Conservation (phyloP, 2,888 invertebrate genomes). For the Diaperis boleti region DNA sequence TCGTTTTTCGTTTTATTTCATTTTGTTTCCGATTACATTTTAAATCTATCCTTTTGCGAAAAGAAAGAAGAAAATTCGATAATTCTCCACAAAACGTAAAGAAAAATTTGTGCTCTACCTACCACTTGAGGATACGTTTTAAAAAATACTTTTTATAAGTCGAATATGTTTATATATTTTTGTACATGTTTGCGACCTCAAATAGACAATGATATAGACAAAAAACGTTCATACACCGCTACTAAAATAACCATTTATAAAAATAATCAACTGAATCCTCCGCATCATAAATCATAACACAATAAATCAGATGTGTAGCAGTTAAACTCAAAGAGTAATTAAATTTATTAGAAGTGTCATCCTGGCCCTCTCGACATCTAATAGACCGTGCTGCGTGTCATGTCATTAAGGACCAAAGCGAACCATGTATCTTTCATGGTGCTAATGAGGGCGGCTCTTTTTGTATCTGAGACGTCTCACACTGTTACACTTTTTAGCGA, state of each 20-base stretch:
- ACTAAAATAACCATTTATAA: conserved; percentile 49
- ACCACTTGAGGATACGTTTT: no score
- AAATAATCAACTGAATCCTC: conserved; percentile 43
- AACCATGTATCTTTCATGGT: conserved; percentile 44
- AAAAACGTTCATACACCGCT: neutral
- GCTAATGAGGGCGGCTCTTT: conserved; percentile 47
- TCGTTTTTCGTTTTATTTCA: no score
- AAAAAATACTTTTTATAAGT: no score
- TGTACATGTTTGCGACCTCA: no score
- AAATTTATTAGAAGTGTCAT: conserved; percentile 53
- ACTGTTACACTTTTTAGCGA: conserved; percentile 43
- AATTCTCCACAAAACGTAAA: no score
- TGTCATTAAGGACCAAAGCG: conserved; percentile 44
- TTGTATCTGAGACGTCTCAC: conserved; percentile 33
- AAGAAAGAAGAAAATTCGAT: no score
- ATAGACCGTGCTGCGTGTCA: conserved; percentile 45
- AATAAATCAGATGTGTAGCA: conserved; percentile 50
- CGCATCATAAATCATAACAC: conserved; percentile 51
- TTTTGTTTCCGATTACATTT: no score
- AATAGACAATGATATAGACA: no score
- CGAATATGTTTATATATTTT: no score
- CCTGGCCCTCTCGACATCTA: conserved; percentile 39
- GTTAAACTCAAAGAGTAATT: conserved; percentile 52
- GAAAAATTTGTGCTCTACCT: no score
- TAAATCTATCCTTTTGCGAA: no score